Conservation (phyloP, 2,888 invertebrate genomes). For the Aricia artaxerxes region DNA sequence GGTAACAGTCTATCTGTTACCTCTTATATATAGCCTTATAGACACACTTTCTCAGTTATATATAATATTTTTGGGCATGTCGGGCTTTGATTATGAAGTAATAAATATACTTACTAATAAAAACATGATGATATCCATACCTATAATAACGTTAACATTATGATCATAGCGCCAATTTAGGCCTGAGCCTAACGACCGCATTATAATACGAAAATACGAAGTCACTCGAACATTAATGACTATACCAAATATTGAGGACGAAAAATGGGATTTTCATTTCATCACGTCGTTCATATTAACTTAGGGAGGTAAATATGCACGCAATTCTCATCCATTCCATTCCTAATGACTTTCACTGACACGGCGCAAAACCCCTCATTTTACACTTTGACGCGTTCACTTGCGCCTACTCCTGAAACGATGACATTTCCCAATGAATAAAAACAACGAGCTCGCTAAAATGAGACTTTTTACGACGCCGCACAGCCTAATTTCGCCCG, state of each 20-base stretch:
- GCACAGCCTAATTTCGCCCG: slow-evolving; percentile 62
- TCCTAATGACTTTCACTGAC: slow-evolving; percentile 80
- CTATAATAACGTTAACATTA: background rate
- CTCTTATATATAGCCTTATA: too few relatives aligned
- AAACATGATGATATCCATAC: background rate
- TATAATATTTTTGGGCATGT: too few relatives aligned
- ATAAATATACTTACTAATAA: background rate
- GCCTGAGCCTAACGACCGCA: background rate
- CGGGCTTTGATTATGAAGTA: background rate
- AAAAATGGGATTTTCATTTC: slow-evolving; percentile 68
- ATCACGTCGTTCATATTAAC: slow-evolving; percentile 71
- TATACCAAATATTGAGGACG: slow-evolving; percentile 46
- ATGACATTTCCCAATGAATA: slow-evolving; percentile 73
- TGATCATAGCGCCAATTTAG: background rate
- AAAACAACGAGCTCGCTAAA: slow-evolving; percentile 52
- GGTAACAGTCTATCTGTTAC: too few relatives aligned
- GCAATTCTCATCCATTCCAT: slow-evolving; percentile 78
- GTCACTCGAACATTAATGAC: slow-evolving; percentile 42
- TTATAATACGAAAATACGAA: slow-evolving; percentile 16
- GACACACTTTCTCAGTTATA: too few relatives aligned
- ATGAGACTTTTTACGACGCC: slow-evolving; percentile 43
- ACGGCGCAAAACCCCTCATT: slow-evolving; percentile 78
- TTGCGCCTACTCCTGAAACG: slow-evolving; percentile 73
- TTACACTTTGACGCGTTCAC: slow-evolving; percentile 81
- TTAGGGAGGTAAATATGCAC: slow-evolving; percentile 75